These are phyloP conservation scores for Drosophila subquinaria DNA, from an alignment of 2,888 invertebrate species.

Conservation along the genomic window DNA sequence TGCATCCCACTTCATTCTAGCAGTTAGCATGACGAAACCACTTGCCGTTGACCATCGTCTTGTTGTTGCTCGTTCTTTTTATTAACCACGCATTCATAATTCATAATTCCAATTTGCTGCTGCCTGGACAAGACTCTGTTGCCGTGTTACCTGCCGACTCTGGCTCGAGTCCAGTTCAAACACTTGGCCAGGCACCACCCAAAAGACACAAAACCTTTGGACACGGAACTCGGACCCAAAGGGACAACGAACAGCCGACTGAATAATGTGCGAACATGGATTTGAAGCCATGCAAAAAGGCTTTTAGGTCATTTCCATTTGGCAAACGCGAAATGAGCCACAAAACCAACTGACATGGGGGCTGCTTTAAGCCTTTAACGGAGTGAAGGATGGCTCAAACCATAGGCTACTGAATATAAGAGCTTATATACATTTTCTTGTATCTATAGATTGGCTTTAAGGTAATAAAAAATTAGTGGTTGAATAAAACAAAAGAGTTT, in stretches of 20 bases:
- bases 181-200: constrained; percentile 67
- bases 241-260: constrained; percentile 29
- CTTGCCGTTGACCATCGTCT: constrained; percentile 53
- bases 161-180: constrained; percentile 70
- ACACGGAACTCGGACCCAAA: constrained; percentile 30
- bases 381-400: constrained; percentile 1
- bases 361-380: constrained; percentile 9
- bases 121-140: constrained; percentile 54
- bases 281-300: constrained; percentile 67
- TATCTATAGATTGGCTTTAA: neutral
- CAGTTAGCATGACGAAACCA: constrained; percentile 74
- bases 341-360: constrained; percentile 26
- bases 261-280: constrained; percentile 79
- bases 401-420: constrained; percentile 32
- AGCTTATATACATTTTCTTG: neutral
- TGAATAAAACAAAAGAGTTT: neutral
- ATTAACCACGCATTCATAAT: constrained; percentile 83
- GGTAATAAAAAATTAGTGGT: neutral
- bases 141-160: constrained; percentile 14
- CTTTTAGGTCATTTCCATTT: constrained; percentile 55
- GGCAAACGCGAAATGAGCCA: constrained; percentile 25
- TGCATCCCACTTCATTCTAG: constrained; percentile 36
- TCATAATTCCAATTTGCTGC: constrained; percentile 84
- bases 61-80: constrained; percentile 64
- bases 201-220: constrained; percentile 51